These are phyloP conservation scores for Oriolus oriolus DNA, from an alignment of 2,113 vertebrate species.

Conservation along the genomic window DNA sequence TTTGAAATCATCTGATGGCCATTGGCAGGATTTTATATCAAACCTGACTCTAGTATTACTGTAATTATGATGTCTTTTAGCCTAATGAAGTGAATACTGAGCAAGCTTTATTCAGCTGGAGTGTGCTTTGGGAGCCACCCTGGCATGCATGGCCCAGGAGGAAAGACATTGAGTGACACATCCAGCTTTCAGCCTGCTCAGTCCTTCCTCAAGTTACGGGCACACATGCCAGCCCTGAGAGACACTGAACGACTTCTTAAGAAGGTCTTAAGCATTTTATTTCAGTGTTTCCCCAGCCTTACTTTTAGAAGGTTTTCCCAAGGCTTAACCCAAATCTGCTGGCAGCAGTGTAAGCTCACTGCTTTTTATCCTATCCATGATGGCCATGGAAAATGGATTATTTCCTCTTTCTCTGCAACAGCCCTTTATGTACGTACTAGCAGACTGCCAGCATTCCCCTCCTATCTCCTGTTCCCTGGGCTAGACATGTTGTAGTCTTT, in stretches of 20 bases:
- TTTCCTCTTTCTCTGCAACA: background rate
- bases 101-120: background rate
- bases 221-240: background rate
- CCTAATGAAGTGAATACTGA: background rate
- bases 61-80: background rate
- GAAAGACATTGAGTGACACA: background rate
- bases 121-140: background rate
- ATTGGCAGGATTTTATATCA: background rate
- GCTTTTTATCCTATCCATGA: background rate
- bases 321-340: background rate
- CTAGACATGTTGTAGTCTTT: background rate
- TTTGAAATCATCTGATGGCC: background rate
- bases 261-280: background rate
- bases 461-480: background rate
- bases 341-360: background rate
- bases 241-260: background rate
- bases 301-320: background rate
- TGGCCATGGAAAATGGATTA: conserved; percentile 8
- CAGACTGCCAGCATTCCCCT: background rate
- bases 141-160: accelerated
- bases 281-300: background rate
- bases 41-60: background rate
- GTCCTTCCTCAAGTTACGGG: background rate
- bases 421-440: background rate
- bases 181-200: background rate